Evolutionary conservation across 1,140 invertebrate genomes (phyloP).

Genomic region (Helicorthomorpha holstii): DNA sequence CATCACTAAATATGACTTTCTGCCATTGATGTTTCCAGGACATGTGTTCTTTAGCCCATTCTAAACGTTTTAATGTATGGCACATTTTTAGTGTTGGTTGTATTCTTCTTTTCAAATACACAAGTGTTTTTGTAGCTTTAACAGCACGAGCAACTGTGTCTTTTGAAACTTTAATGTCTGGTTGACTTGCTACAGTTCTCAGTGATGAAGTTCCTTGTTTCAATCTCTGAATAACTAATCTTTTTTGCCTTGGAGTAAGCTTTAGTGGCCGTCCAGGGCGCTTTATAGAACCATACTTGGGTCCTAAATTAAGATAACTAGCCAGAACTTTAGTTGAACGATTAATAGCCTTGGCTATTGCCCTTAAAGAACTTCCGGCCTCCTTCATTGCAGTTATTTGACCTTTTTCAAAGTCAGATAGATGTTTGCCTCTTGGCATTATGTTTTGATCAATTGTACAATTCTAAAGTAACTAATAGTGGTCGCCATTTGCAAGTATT

Average conservation of each 20-base stretch:
- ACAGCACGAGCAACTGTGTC: neutral
- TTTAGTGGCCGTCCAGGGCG: neutral
- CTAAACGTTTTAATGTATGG: neutral
- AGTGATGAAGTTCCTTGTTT: neutral
- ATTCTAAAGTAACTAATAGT: neutral
- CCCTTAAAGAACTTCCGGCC: neutral
- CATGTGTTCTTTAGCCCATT: constrained; percentile 7
- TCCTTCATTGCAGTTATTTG: neutral
- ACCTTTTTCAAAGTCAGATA: neutral
- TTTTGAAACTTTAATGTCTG: neutral
- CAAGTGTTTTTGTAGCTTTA: neutral
- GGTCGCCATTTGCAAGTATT: neutral
- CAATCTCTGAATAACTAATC: neutral
- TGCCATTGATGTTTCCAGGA: constrained; percentile 1
- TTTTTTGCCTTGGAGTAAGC: neutral
- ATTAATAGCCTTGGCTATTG: neutral
- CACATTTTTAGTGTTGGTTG: constrained; percentile 1
- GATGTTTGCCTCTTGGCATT: neutral
- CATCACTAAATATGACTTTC: constrained; percentile 4
- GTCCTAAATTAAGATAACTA: neutral
- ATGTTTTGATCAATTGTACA: neutral
- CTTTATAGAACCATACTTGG: neutral
- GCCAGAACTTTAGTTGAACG: neutral
- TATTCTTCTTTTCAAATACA: neutral
- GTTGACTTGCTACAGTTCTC: neutral